Percentiles rank a stretch among this genome's conserved stretches.
Conservation (phyloP, 2,888 invertebrate genomes). For the Spialia ferax region DNA sequence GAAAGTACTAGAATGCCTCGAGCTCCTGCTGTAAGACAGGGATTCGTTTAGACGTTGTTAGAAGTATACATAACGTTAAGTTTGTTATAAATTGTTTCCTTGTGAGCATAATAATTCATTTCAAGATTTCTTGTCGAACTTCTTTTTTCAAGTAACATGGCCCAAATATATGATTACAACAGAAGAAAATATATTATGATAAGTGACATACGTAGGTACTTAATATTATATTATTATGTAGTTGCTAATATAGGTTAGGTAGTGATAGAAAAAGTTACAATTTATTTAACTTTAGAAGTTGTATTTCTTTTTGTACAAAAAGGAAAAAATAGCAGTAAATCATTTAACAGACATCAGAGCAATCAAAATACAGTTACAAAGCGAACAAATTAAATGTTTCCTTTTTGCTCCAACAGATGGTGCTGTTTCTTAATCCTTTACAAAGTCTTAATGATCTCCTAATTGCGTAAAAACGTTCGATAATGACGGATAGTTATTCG, state of each 20-base stretch:
- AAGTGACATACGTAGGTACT: too few species aligned
- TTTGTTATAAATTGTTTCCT: neutral
- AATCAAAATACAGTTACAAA: slow-evolving; percentile 33
- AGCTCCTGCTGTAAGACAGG: neutral
- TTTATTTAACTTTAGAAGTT: too few species aligned
- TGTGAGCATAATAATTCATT: neutral
- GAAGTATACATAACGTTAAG: neutral
- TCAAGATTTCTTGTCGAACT: neutral
- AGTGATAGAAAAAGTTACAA: too few species aligned
- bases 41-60: neutral
- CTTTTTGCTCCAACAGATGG: slow-evolving; percentile 39
- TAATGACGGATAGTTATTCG: slow-evolving; percentile 47
- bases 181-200: too few species aligned
- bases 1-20: neutral
- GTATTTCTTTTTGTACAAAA: neutral
- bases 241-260: too few species aligned
- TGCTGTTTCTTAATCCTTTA: slow-evolving; percentile 30
- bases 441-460: slow-evolving; percentile 39
- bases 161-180: too few species aligned
- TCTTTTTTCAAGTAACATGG: too few species aligned
- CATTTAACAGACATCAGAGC: slow-evolving; percentile 8
- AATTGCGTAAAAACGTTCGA: slow-evolving; percentile 47
- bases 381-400: slow-evolving; percentile 18
- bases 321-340: neutral
- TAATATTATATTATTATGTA: too few species aligned